These are phyloP conservation scores for Isichthys henryi DNA, from an alignment of 2,113 vertebrate genomes.

Conservation along the genomic window DNA sequence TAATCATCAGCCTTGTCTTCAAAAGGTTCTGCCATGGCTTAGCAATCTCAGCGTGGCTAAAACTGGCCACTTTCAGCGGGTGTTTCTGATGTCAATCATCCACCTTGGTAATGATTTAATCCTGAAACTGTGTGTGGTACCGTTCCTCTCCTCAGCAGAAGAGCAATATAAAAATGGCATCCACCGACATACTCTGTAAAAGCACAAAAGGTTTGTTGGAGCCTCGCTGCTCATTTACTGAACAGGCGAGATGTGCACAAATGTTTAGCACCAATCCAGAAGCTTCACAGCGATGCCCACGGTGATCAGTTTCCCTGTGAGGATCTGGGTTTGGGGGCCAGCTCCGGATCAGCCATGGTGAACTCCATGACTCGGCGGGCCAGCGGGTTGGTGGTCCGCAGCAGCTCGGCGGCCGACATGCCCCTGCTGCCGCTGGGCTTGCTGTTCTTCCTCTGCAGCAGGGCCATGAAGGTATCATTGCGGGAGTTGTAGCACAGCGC, in stretches of 20 bases:
- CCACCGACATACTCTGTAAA: background rate
- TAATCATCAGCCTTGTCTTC: background rate
- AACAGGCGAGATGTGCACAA: background rate
- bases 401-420: slow-evolving; percentile 71
- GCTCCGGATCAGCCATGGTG: background rate
- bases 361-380: slow-evolving; percentile 31
- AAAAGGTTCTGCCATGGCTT: background rate
- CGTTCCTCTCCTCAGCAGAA: background rate
- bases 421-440: slow-evolving; percentile 60
- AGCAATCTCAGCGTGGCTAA: background rate
- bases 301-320: background rate
- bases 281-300: background rate
- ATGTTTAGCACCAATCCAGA: background rate
- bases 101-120: background rate
- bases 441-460: slow-evolving; percentile 74
- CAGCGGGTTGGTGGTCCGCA: slow-evolving; percentile 76
- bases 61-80: background rate
- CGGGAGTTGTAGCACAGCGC: slow-evolving; percentile 57
- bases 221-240: background rate
- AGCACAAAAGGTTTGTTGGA: background rate
- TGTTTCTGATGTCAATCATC: background rate
- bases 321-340: background rate
- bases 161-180: background rate
- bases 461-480: slow-evolving; percentile 79
- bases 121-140: background rate